A percentile compares a stretch with the other conserved stretches of the same genome.
phyloP scores from a whole-genome alignment of 2,797 vertebrate genomes.

The Poecilia wingei region DNA sequence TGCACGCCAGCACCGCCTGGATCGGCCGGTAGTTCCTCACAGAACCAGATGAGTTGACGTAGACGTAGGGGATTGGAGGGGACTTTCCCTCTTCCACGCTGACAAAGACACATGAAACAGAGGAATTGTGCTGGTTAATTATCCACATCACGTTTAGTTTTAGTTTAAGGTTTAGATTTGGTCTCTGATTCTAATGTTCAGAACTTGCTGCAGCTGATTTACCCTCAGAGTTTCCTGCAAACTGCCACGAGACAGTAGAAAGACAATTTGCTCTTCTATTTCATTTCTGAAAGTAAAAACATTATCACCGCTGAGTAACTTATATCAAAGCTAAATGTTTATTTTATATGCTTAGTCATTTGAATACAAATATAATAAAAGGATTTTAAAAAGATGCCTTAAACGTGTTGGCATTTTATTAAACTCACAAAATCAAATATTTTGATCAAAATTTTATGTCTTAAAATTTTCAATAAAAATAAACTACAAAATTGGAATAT shows the following conservation, averaged over 20 bases:
- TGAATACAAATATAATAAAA: background rate
- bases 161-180: background rate
- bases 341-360: background rate
- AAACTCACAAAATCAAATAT: background rate
- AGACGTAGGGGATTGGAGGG: slow-evolving; percentile 83
- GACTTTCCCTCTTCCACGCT: slow-evolving; percentile 85
- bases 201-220: background rate
- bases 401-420: background rate
- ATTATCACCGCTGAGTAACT: background rate
- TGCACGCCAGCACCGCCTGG: slow-evolving; percentile 86
- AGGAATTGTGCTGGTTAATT: background rate
- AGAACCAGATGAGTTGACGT: slow-evolving; percentile 86
- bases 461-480: background rate
- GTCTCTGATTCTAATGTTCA: background rate
- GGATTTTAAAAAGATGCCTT: background rate
- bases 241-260: background rate
- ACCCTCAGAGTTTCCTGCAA: background rate
- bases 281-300: background rate
- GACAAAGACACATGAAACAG: background rate
- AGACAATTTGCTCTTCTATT: background rate
- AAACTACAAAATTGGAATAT: background rate
- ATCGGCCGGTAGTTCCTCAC: slow-evolving; percentile 87
- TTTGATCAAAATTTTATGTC: background rate
- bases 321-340: background rate
- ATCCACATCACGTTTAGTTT: background rate